phyloP scores from a whole-genome alignment of 2,888 invertebrate genomes.

The Drosophila seclusa region DNA sequence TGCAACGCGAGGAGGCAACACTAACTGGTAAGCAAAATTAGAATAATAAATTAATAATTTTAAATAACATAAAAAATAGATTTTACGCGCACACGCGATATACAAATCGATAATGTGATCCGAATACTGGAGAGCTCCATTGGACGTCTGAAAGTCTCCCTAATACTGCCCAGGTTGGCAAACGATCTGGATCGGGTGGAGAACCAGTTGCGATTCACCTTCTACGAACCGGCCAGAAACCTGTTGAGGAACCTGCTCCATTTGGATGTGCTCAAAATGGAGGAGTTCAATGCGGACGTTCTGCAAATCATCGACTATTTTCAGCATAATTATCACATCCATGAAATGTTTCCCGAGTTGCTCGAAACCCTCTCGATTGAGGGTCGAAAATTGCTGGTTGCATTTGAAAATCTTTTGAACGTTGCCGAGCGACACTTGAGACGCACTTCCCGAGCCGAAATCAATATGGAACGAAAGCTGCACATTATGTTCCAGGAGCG shows the following conservation, averaged over 20 bases:
- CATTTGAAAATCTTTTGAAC: conserved; percentile 40
- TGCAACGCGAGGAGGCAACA: conserved; percentile 24
- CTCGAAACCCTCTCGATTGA: conserved; percentile 24
- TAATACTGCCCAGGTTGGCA: conserved; percentile 58
- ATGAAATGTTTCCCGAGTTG: conserved; percentile 43
- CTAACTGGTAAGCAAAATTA: conserved; percentile 24
- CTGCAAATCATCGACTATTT: conserved; percentile 55
- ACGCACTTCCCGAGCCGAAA: conserved; percentile 58
- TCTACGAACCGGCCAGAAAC: conserved; percentile 33
- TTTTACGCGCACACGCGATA: conserved; percentile 38
- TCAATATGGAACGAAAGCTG: conserved; percentile 60
- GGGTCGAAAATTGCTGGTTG: conserved; percentile 44
- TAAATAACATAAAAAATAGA: conserved; percentile 6
- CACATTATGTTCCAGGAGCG: conserved; percentile 53
- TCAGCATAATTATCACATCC: conserved; percentile 37
- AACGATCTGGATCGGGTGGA: conserved; percentile 28
- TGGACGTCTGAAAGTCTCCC: conserved; percentile 46
- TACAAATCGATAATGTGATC: conserved; percentile 55
- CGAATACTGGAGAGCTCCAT: conserved; percentile 31
- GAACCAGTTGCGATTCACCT: conserved; percentile 10
- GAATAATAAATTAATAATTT: neutral
- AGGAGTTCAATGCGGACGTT: conserved; percentile 42
- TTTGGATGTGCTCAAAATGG: conserved; percentile 21
- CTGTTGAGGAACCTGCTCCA: conserved; percentile 36
- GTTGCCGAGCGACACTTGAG: conserved; percentile 53